Evolutionary conservation across 2,113 vertebrate genomes (phyloP), one percentile per base, ranked within the genome.

Genomic region (Ceuthmochares aereus): DNA sequence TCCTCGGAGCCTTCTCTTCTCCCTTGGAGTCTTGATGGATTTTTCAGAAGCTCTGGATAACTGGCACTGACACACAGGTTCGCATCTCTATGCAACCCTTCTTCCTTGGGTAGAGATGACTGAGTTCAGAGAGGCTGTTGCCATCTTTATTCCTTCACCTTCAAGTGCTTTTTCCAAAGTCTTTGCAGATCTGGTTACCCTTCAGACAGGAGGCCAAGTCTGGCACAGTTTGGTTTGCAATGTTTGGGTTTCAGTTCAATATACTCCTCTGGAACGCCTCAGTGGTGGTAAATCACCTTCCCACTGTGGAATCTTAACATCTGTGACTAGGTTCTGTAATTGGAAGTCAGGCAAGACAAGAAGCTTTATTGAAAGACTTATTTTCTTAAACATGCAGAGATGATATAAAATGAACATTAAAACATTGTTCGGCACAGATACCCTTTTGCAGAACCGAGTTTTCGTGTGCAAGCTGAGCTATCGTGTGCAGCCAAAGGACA

Each of bases 401-500:
- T 73, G 68, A 81, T 81, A 73, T 12, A 29, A 91, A 91, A 16
- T 43, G 51, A 55, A 37, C 47, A 4, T 93, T 42, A 47, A 77
- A 86, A 30, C 73, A 26, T 68, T 67, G 79, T 25, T 52, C 6
- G 32, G 45, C 73, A 51, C 85, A 95, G 89, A 92, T 95, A 89
- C 45, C 87, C 59, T 95, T 96, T 87, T 67, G 49, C 70, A 66
- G 93, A 88, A 29, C 66, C 85, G 85, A 78, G 47, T 27, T 70
- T 96, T 93, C 85, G 95, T 85, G 88, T 93, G 79, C 90, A 81
- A 60, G 95, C 82, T 75, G 5, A 88, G 34, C 54, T 40, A 72
- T 90, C 84, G 56, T 75, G 37, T 51, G 90, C 80, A 93, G 95
- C 81, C 93, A 79, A 29, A 63, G 95, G 87, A 84, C 56, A 84